A percentile compares a stretch with the other conserved stretches of the same genome.
These are phyloP conservation scores for Grantiella picta DNA, from an alignment of 2,113 vertebrate genomes.

Conservation along the genomic window DNA sequence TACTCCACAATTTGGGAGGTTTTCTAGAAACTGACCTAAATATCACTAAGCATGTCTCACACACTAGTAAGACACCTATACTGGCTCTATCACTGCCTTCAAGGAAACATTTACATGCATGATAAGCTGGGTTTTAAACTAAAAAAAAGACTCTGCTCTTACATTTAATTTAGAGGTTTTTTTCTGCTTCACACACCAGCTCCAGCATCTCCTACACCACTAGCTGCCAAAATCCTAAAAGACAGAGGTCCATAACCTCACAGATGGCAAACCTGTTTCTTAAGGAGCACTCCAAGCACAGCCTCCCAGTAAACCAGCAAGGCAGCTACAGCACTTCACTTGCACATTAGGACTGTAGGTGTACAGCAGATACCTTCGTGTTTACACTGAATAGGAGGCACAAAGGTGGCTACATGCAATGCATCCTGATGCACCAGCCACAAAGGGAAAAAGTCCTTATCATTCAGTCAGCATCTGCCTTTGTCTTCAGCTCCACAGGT, in stretches of 20 bases:
- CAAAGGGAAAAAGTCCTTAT: constrained; percentile 9
- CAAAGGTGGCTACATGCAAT: not conserved
- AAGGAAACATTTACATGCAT: not conserved
- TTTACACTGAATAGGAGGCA: not conserved
- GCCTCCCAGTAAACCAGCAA: not conserved
- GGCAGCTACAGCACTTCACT: not conserved
- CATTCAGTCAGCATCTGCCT: constrained; percentile 26
- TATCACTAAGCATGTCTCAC: not conserved
- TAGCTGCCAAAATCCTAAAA: not conserved
- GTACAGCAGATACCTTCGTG: not conserved
- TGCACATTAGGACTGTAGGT: not conserved
- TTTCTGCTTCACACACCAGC: not conserved
- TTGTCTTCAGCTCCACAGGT: constrained; percentile 25
- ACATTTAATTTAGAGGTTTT: not conserved
- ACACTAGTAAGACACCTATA: not conserved
- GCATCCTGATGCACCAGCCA: not conserved
- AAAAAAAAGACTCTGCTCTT: not conserved
- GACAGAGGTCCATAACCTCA: not conserved
- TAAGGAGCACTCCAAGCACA: not conserved
- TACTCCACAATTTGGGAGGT: not conserved
- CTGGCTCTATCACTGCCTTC: not conserved
- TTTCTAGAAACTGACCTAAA: not conserved
- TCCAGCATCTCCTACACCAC: not conserved
- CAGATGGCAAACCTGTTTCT: not conserved
- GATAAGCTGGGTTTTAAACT: not conserved